Percentiles rank a stretch among this genome's conserved stretches.
These are phyloP conservation scores for Prunella fulvescens DNA, from an alignment of 2,113 vertebrate species.

Conservation along the genomic window DNA sequence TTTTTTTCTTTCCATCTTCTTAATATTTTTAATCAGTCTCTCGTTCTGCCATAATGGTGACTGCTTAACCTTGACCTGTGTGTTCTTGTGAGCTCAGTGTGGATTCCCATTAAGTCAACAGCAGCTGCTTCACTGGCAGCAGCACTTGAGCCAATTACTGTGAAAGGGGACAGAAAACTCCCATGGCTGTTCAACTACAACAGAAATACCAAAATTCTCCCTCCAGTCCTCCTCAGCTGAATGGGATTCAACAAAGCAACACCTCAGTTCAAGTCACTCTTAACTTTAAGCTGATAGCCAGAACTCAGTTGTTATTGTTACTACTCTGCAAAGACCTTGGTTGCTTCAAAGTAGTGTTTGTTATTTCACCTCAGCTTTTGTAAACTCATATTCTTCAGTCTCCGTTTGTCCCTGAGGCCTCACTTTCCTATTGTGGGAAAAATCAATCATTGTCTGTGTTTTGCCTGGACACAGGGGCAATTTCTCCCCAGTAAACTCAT, in stretches of 20 bases:
- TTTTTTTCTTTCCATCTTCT: background rate
- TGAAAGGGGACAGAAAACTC: background rate
- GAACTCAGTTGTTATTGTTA: background rate
- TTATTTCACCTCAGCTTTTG: background rate
- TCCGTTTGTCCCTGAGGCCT: background rate
- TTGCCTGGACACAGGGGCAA: background rate
- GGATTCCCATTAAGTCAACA: background rate
- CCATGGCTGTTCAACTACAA: background rate
- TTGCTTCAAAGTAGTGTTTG: background rate
- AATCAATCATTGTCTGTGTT: background rate
- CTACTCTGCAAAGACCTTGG: background rate
- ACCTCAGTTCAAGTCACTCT: background rate
- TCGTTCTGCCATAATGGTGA: background rate
- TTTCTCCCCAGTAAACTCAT: background rate
- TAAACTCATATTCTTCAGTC: background rate
- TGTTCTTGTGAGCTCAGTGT: background rate
- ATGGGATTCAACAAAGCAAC: background rate
- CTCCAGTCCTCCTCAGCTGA: background rate
- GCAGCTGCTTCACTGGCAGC: background rate
- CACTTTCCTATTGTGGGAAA: background rate
- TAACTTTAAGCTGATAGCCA: background rate
- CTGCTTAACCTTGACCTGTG: background rate
- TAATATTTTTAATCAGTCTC: background rate
- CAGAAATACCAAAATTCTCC: background rate
- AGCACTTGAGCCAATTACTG: background rate